phyloP scores from a whole-genome alignment of 2,888 invertebrate genomes.

The Anoplius nigerrimus region DNA sequence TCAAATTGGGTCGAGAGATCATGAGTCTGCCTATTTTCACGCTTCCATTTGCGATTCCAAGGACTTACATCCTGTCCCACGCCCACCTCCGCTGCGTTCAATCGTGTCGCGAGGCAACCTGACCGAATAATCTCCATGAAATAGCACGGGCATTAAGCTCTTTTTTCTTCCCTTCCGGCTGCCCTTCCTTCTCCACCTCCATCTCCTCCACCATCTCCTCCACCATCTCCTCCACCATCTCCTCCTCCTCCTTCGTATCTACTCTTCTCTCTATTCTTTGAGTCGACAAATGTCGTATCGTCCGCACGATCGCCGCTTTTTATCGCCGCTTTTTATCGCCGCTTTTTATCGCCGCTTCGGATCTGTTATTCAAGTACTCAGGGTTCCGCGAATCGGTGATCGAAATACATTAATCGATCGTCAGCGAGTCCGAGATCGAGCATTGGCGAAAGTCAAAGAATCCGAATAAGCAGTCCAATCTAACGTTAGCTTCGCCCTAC shows the following conservation, averaged over 20 bases:
- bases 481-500: too few relatives aligned
- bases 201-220: neutral
- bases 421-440: neutral
- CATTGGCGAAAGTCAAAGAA: too few relatives aligned
- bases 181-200: neutral
- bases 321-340: too few relatives aligned
- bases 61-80: constrained; percentile 7
- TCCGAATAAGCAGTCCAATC: too few relatives aligned
- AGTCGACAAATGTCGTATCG: too few relatives aligned
- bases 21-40: too few relatives aligned
- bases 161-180: constrained; percentile 7
- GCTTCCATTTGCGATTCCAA: constrained; percentile 3
- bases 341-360: too few relatives aligned
- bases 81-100: neutral
- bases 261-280: too few relatives aligned
- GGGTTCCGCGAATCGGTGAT: too few relatives aligned
- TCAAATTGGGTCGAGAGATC: too few relatives aligned
- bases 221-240: neutral
- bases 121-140: constrained; percentile 21
- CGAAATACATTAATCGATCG: neutral
- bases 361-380: too few relatives aligned
- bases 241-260: neutral
- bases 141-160: constrained; percentile 14
- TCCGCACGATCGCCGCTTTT: too few relatives aligned
- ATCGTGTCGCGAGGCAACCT: neutral